Conservation (phyloP, 2,888 invertebrate genomes). For the Heliconius aoede region DNA sequence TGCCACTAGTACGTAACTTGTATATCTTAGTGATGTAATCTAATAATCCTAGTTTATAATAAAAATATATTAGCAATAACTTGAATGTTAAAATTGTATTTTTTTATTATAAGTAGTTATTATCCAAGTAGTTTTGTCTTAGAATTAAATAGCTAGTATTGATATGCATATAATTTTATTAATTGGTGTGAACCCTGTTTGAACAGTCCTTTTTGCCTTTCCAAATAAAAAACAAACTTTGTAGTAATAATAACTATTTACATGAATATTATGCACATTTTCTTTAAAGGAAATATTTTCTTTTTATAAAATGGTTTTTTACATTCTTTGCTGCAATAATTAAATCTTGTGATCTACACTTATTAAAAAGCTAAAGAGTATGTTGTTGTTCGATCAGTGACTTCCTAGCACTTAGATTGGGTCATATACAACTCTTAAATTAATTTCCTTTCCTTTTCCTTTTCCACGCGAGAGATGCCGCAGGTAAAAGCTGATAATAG, state of each 20-base stretch:
- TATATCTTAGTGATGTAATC: slow-evolving; percentile 12
- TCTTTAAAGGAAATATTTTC: too few relatives aligned
- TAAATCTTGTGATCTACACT: background rate
- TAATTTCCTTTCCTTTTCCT: too few relatives aligned
- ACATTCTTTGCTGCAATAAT: background rate
- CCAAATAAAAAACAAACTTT: background rate
- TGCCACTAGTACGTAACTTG: slow-evolving; percentile 18
- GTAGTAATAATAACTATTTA: too few relatives aligned
- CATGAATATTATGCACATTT: too few relatives aligned
- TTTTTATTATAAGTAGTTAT: slow-evolving; percentile 23
- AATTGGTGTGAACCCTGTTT: slow-evolving; percentile 7
- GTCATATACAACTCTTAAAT: too few relatives aligned
- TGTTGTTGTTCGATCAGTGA: too few relatives aligned
- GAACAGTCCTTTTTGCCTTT: slow-evolving; percentile 8
- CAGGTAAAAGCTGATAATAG: too few relatives aligned
- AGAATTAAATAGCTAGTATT: slow-evolving; percentile 20
- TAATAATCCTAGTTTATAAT: slow-evolving; percentile 21
- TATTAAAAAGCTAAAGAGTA: too few relatives aligned
- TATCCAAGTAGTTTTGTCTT: slow-evolving; percentile 7
- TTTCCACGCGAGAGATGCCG: too few relatives aligned
- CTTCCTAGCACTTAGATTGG: too few relatives aligned
- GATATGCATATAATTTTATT: slow-evolving; percentile 18
- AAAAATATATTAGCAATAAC: slow-evolving; percentile 23
- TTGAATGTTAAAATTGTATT: slow-evolving; percentile 20
- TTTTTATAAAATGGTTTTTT: too few relatives aligned